These are phyloP conservation scores for Serrognathus titanus DNA, from an alignment of 2,888 invertebrate genomes.

Conservation along the genomic window DNA sequence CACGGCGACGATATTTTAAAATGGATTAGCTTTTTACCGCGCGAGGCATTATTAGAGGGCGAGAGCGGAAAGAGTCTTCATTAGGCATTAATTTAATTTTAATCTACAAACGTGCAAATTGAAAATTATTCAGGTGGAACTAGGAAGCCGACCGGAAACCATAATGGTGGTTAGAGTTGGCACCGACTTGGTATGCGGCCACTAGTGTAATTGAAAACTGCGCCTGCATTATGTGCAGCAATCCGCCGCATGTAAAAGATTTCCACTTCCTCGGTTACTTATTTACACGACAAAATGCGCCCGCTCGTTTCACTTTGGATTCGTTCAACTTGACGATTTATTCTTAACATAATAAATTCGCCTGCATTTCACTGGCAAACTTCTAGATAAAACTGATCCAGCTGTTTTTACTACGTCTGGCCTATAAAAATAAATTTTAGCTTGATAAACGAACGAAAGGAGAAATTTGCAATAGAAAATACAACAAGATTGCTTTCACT, in stretches of 20 bases:
- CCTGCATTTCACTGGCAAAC: too few species aligned
- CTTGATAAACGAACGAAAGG: too few species aligned
- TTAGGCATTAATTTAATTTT: slow-evolving; percentile 44
- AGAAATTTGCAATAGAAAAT: too few species aligned
- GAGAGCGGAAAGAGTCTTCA: slow-evolving; percentile 33
- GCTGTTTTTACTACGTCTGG: too few species aligned
- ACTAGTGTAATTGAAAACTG: slow-evolving; percentile 38
- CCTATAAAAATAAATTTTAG: too few species aligned
- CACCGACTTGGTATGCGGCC: slow-evolving; percentile 35
- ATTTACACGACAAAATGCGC: slow-evolving; percentile 1
- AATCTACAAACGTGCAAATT: slow-evolving; percentile 44
- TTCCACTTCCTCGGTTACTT: background rate
- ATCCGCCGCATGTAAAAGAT: slow-evolving; percentile 19
- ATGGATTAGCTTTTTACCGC: slow-evolving; percentile 7
- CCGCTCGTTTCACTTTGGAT: too few species aligned
- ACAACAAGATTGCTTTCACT: too few species aligned
- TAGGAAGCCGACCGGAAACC: slow-evolving; percentile 43
- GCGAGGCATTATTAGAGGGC: background rate
- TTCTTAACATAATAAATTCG: too few species aligned
- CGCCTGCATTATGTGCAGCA: slow-evolving; percentile 26
- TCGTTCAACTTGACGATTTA: too few species aligned
- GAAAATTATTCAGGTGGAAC: slow-evolving; percentile 46
- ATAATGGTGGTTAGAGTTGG: slow-evolving; percentile 38
- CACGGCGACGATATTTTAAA: slow-evolving; percentile 7
- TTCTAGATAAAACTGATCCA: too few species aligned